Base-by-base conservation (phyloP, 2,888 invertebrate genomes). In the Colostygia pectinataria region DNA sequence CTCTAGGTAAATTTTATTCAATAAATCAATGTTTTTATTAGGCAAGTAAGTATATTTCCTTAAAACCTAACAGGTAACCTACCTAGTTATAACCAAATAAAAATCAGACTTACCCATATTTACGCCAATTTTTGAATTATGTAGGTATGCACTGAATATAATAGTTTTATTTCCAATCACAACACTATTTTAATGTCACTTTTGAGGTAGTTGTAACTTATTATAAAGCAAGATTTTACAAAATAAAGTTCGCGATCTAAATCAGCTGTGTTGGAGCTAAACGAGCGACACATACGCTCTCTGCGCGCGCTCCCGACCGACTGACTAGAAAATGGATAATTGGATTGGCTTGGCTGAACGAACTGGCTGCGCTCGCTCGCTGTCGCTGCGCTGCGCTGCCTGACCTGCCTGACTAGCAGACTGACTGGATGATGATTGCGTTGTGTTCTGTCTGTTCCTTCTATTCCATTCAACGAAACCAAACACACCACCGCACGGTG, bases 241-340 rank as follows among this genome's bases (percentile, higher is more conserved):
- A 57, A 65, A 59, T 66, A 62, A 61, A 70, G 74, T 64, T 79
- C 85, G 86, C 84, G 83, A 80, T 63, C 66, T 71, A 68, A 72
- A 78, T 74, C 77, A 76, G 80, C 77, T 79, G 80, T 70, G 71
- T 45, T 61, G 42, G n/a, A 60, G 60, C 55, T 56, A 58, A 24
- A 36, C 18, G 49, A 63, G 63, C 64, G 60, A 68, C 76, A 70
- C 82, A 51, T 60, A 56, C 76, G 65, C 51, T 67, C 61, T 64
- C 33, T 38, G 36, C 65, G 66, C 75, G 65, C 66, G 79, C 75
- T 74, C 69, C 68, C 66, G 67, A 73, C 79, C 73, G 79, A 89
- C 88, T 89, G 83, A 78, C 64, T 20, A 4, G n/a, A n/a, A n/a
- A n/a, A n/a, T 15, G 15, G 2, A 4, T 15, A 5, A 20, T 6